Conservation (phyloP, 2,888 invertebrate genomes). For the Pocota personata region DNA sequence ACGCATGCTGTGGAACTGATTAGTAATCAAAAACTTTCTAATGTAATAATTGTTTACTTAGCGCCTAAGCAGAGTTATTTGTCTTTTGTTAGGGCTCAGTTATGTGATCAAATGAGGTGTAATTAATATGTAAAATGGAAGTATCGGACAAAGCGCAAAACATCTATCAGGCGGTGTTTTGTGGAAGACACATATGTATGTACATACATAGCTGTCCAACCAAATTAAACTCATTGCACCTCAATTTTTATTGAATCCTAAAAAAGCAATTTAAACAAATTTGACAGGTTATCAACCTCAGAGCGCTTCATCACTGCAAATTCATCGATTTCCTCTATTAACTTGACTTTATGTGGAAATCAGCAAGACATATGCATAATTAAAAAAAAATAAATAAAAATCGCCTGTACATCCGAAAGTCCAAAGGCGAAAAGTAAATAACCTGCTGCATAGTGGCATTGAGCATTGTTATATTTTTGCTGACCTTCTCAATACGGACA, state of each 20-base stretch:
- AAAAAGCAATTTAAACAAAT: not conserved
- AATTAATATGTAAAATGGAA: too few relatives aligned
- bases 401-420: not conserved
- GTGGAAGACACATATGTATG: not conserved
- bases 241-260: not conserved
- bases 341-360: slow-evolving; percentile 1
- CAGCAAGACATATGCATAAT: slow-evolving; percentile 27
- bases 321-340: slow-evolving; percentile 26
- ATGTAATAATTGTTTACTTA: not conserved
- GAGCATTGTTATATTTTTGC: slow-evolving; percentile 16
- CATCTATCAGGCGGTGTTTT: not conserved
- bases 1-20: not conserved
- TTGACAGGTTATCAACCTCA: not conserved
- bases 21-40: not conserved
- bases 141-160: not conserved
- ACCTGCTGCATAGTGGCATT: not conserved
- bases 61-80: not conserved
- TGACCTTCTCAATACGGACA: slow-evolving; percentile 46
- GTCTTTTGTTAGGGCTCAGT: not conserved
- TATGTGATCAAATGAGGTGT: not conserved
- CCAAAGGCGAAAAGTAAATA: not conserved
- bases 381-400: slow-evolving; percentile 14
- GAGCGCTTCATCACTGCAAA: not conserved
- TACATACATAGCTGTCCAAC: not conserved
- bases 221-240: not conserved